Base-by-base conservation (phyloP, 92 coral and sea anemone species). In the Micromussa lordhowensis region DNA sequence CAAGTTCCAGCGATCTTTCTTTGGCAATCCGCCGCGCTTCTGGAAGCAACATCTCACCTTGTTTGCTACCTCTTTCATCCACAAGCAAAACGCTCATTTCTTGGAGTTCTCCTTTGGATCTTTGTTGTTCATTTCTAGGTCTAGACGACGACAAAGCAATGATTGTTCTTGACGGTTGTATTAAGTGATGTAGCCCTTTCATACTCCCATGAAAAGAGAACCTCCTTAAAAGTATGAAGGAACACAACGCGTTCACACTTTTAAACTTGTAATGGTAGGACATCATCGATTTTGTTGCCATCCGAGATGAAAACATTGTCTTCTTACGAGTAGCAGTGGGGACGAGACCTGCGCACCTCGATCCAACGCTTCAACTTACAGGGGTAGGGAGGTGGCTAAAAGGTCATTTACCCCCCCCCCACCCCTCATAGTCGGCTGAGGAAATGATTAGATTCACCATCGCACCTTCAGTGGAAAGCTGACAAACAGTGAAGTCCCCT, bases 71-170 rank as follows among this genome's bases (percentile, higher is more conserved):
- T 30, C 64, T 86, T 15, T 86, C 83, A 44, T 64, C 73, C n/a
- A 86, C 77, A 14, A 86, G 89, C n/a, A 86, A 48, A 54, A 86
- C 83, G 64, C 22, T 63, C 51, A n/a, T n/a, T 53, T 73, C 6
- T 70, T 51, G 38, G 5, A 24, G 53, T 22, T 74, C 81, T n/a
- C 34, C 36, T 36, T 36, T 74, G 80, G 49, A 84, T 38, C 81
- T 74, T 68, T 36, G 34, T 16, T 69, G 77, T 73, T 76, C 73
- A 57, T 44, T 63, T 49, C 81, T 59, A 1, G n/a, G 4, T 8
- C 24, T 31, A 9, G 2, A 6, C 40, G 61, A 34, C 1, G 75
- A 61, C 30, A 55, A 40, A 75, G 63, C 55, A 57, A 64, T 44
- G 0, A 44, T 61, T 71, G 83, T 64, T 49, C 81, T 84, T 55